Evolutionary conservation across 2,113 vertebrate genomes (phyloP), one percentile per base, ranked within the genome.

Genomic region (Halcyon senegalensis): DNA sequence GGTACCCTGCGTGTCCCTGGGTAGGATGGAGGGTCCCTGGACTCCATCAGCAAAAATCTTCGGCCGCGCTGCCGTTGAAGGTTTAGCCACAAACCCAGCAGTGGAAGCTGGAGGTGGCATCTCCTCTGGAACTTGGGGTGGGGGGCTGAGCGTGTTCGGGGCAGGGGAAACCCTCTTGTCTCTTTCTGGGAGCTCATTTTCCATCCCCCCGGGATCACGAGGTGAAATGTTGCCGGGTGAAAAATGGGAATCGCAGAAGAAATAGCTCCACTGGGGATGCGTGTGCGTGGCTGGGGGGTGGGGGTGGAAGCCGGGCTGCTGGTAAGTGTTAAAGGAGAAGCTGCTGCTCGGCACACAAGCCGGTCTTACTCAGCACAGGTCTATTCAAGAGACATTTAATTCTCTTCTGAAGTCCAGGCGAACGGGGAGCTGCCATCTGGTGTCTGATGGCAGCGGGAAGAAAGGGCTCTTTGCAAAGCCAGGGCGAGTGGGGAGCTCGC

Each of bases 341-440:
- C n/a, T 1, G 63, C 87, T 81, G 72, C 93, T 77, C 8, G n/a
- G 25, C 91, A 90, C 91, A 92, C 77, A 94, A 92, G 30, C 73
- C 2, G 18, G 15, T 30, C 44, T 95, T 50, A 7, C 3, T 31
- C 81, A 74, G 87, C 80, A 2, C 87, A 2, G 92, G 18, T 58
- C 84, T 81, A 2, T 77, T 81, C 64, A 15, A 18, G 89, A 37
- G 93, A n/a, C 31, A 4, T 94, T 97, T 87, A 89, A 93, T 91
- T 93, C 95, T 33, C 73, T 66, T 58, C 76, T 50, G 3, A 8
- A 70, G 86, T 11, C 62, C 86, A 14, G 83, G 84, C 35, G 20
- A 30, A 53, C 0, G 7, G 92, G 93, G 90, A 96, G 92, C 92
- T 94, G 96, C 95, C 95, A 94, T 96, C 92, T 95, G 95, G 50